Base-by-base conservation (phyloP, 2,888 invertebrate species). In the Limnephilus rhombicus region DNA sequence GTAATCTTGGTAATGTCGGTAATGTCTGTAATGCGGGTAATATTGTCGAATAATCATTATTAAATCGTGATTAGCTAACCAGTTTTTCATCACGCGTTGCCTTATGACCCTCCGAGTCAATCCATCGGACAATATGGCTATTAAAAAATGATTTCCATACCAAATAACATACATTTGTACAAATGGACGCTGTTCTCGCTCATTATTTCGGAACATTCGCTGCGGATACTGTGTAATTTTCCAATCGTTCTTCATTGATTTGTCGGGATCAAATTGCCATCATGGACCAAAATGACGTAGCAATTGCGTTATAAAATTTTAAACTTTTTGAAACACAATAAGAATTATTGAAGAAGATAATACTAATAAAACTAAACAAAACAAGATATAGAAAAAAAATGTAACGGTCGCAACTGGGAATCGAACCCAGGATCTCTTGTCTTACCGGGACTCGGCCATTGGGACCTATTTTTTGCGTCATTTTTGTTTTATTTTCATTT, bases 11-110 rank as follows among this genome's bases (percentile, higher is more conserved):
- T 37, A 37, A 37, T 7, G 24, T 68, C 24, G 68, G 68, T n/a
- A 68, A 68, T 68, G 24, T n/a, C 68, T 68, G 68, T 24, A 68
- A 68, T 68, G 24, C 68, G 7, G 24, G 53, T 87, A 53, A 86
- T 49, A 45, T 86, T 41, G 45, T 53, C n/a, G 87, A 53, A 53
- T 87, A 49, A 87, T 49, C 87, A 49, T 87, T n/a, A 87, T 87
- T 87, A 87, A 87, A 87, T 68, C 68, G 87, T 87, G 87, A 87
- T 87, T 49, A 87, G 87, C 31, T 68, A 87, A 87, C 49, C 87
- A 87, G 53, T 53, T 49, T 87, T 87, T 87, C 87, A 87, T 53
- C 87, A 53, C 83, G 83, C 34, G 41, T 83, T 24, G 83, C 83
- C 83, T 83, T 34, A 34, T 87, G 45, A 87, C 87, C 87, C 49